phyloP scores from a whole-genome alignment of 1,140 invertebrate genomes.

The Drosophila nigrodunni region DNA sequence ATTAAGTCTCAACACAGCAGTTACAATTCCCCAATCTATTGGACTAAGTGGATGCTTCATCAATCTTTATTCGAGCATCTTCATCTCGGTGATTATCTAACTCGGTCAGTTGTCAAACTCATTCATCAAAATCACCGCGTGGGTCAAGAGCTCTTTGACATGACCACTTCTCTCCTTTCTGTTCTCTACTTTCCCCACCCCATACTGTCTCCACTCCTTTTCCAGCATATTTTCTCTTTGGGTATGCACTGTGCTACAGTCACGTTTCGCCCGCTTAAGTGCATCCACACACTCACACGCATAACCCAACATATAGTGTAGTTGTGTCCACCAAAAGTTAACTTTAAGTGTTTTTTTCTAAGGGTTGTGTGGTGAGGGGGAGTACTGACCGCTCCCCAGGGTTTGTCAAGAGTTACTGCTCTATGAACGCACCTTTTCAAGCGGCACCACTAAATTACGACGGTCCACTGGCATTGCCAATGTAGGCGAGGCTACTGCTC shows the following conservation, averaged over 20 bases:
- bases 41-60: conserved; percentile 32
- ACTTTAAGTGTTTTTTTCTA: conserved; percentile 58
- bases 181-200: neutral
- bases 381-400: neutral
- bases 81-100: conserved; percentile 44
- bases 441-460: conserved; percentile 78
- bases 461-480: conserved; percentile 57
- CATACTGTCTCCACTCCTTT: neutral
- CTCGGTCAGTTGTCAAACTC: conserved; percentile 29
- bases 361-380: neutral
- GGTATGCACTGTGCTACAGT: conserved; percentile 54
- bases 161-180: conserved; percentile 26
- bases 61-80: conserved; percentile 54
- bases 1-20: neutral
- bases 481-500: conserved; percentile 20
- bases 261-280: conserved; percentile 71
- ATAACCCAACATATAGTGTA: conserved; percentile 32
- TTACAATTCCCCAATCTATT: neutral
- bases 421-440: conserved; percentile 84
- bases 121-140: conserved; percentile 70
- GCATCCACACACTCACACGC: conserved; percentile 49
- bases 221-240: neutral
- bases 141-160: conserved; percentile 11
- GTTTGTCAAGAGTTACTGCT: conserved; percentile 10
- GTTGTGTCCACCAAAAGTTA: conserved; percentile 51